phyloP scores from a whole-genome alignment of 2,113 vertebrate species.

The Nannobrachium achirus region DNA sequence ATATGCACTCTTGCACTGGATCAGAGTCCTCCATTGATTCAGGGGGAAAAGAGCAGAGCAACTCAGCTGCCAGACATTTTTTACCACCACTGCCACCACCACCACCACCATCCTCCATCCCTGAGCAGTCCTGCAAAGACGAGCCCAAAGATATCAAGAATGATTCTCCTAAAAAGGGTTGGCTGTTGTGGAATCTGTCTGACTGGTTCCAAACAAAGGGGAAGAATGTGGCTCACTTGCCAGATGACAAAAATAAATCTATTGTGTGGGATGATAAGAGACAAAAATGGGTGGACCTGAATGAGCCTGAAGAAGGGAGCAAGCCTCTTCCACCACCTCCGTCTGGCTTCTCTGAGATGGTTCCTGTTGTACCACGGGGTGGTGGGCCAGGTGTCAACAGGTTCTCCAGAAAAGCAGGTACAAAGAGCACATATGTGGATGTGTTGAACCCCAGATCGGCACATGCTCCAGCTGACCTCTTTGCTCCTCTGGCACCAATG shows the following conservation, averaged over 20 bases:
- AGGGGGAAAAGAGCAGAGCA: conserved; percentile 78
- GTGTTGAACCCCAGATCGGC: too few relatives aligned
- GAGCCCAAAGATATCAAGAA: conserved; percentile 73
- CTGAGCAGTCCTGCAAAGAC: conserved; percentile 74
- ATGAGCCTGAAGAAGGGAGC: conserved; percentile 96
- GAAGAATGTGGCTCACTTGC: conserved; percentile 91
- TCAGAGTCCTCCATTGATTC: conserved; percentile 87
- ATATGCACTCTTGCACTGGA: conserved; percentile 79
- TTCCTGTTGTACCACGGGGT: conserved; percentile 60
- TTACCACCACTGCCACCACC: conserved; percentile 81
- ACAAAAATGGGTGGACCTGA: conserved; percentile 92
- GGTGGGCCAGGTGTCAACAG: conserved; percentile 81
- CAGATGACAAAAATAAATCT: conserved; percentile 95
- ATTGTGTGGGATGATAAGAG: conserved; percentile 96
- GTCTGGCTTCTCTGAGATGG: conserved; percentile 81
- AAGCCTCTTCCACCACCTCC: conserved; percentile 92
- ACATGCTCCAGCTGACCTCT: too few relatives aligned
- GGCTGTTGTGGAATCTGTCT: conserved; percentile 83
- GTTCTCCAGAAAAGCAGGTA: conserved; percentile 96
- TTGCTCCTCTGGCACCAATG: too few relatives aligned
- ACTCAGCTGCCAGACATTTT: conserved; percentile 74
- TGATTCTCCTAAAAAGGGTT: conserved; percentile 79
- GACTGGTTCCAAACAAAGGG: conserved; percentile 84
- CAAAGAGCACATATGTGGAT: conserved; percentile 9
- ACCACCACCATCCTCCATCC: conserved; percentile 77